Base-by-base conservation (phyloP, 2,888 invertebrate genomes). In the Cremastobaeus sp. region DNA sequence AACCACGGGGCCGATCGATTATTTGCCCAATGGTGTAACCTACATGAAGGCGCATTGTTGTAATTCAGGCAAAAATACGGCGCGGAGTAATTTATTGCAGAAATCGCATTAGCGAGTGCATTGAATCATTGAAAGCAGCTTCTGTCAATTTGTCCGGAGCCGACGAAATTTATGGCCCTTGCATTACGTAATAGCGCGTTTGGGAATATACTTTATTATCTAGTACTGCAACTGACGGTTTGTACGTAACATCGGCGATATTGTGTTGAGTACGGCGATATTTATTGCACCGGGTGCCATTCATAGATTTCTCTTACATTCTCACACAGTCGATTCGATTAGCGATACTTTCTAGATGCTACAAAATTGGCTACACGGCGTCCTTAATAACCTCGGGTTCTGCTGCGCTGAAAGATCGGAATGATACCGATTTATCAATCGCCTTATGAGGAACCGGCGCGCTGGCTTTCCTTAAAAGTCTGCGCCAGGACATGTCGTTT, bases 401-500 rank as follows among this genome's bases (percentile, higher is more conserved):
- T 32, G 28, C 21, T 32, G 41, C 41, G 70, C 41, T 28, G 55
- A 64, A 50, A 70, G 70, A 64, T 50, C 55, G 59, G 28, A 64
- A 71, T 47, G 66, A 45, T 69, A 48, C 28, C 64, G 60, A 69
- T 65, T 65, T 60, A 66, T 66, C 65, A 74, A 64, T 62, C 52
- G 68, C 60, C 68, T 47, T 57, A 54, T 54, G 68, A 69, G 62
- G 64, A 50, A 55, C 57, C 62, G 68, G 8, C 50, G 55, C 20
- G 15, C 21, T 34, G 25, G 37, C 45, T 57, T 62, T 62, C 68
- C 68, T 62, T 64, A 72, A 72, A 70, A 64, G 60, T 69, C 62
- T 28, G 11, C 25, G 59, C 28, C 50, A 43, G 69, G 69, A 75
- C 59, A 69, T 57, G 74, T 70, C 64, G 70, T 8, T 74, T 39